Base-by-base conservation (phyloP, 2,888 invertebrate species). In the Cephus spinipes region DNA sequence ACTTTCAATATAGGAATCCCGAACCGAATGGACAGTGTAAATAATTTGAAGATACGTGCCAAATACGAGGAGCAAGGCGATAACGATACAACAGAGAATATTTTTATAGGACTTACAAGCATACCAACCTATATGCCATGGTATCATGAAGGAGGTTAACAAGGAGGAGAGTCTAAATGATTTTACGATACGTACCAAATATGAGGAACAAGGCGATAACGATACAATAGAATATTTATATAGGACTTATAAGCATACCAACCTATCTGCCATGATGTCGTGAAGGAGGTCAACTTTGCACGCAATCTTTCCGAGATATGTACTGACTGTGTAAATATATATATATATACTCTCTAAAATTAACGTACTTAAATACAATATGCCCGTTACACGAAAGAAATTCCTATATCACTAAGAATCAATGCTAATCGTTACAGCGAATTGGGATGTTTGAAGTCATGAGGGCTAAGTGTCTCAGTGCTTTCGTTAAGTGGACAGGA, bases 261-360 rank as follows among this genome's bases (percentile, higher is more conserved):
- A n/a, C 32, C 69, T 69, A 69, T 69, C 69, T 69, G 35, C 74
- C 30, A 15, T 34, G 81, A 83, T 83, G 83, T 85, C 83, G 82
- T 83, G 83, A 86, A 88, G 83, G 85, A 86, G 88, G 88, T 87
- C 87, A 85, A 81, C 69, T 71, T 79, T 81, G 85, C 86, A 86
- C 85, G 86, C 86, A 83, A 87, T 82, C 77, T 74, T 15, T 33
- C n/a, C 74, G 74, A 77, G 68, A 69, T 74, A 68, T 74, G 31
- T 68, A 55, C 55, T 15, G 33, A 73, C 77, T 68, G 34, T 77
- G 36, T 74, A 34, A 11, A 68, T 33, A 23, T 9, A 73, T 74
- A 12, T 23, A 30, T 31, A 32, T 31, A 74, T 23, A 35, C 2
- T 15, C 74, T 15, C 34, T 11, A 3, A 74, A 12, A 74, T 23